A percentile compares a stretch with the other conserved stretches of the same genome.
phyloP scores from a whole-genome alignment of 2,113 vertebrate species.

The Aptenodytes patagonicus region DNA sequence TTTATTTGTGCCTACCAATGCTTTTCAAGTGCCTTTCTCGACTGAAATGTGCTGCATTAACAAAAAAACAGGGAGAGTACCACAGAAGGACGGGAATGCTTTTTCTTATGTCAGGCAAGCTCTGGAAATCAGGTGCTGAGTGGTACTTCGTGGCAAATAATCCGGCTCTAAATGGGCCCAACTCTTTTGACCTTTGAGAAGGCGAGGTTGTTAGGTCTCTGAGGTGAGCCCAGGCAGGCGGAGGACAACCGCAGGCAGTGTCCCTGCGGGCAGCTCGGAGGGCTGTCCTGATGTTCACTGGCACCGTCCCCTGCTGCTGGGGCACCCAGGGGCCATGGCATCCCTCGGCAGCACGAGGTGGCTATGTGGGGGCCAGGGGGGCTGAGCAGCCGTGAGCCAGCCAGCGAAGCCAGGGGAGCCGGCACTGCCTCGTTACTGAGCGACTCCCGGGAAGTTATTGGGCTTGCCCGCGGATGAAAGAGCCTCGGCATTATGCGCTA shows the following conservation, averaged over 20 bases:
- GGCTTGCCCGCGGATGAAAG: background rate
- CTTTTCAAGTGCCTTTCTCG: background rate
- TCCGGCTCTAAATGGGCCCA: background rate
- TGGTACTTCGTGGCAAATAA: background rate
- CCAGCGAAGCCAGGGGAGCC: background rate
- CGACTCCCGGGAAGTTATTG: background rate
- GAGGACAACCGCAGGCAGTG: background rate
- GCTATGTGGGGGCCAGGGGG: background rate
- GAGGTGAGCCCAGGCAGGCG: background rate
- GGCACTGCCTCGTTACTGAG: background rate
- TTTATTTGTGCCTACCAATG: background rate
- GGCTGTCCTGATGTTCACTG: background rate
- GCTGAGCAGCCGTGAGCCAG: background rate
- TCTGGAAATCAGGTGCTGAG: background rate
- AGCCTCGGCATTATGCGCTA: background rate
- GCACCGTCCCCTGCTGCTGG: background rate
- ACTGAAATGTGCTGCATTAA: background rate
- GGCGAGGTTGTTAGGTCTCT: background rate
- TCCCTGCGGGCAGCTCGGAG: accelerated
- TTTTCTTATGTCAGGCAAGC: background rate
- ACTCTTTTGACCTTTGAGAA: background rate
- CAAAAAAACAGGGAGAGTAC: background rate
- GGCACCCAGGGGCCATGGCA: background rate
- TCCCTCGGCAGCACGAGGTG: accelerated
- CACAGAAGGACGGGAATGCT: background rate